Evolutionary conservation across 2,888 invertebrate genomes (phyloP).

Genomic region (Lasius platythorax): DNA sequence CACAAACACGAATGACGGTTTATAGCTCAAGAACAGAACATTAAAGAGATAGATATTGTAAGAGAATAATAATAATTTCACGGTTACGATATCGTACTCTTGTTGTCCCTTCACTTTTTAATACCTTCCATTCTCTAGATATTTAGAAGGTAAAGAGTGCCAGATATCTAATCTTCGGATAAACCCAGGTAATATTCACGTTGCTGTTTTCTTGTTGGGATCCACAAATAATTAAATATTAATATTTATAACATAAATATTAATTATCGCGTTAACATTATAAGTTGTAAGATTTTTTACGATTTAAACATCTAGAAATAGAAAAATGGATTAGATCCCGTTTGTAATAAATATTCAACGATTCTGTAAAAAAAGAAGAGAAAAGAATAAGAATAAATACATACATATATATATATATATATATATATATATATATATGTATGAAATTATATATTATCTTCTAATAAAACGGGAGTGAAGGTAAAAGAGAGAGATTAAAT

Average conservation of each 20-base stretch:
- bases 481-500: not conserved
- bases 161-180: not conserved
- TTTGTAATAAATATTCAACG: not conserved
- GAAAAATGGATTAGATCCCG: not conserved
- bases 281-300: not conserved
- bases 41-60: conserved; percentile 77
- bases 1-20: conserved; percentile 74
- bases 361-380: not conserved
- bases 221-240: not conserved
- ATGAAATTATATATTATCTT: not conserved
- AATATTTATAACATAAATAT: not conserved
- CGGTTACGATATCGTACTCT: conserved; percentile 73
- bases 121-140: not conserved
- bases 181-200: not conserved
- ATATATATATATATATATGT: not conserved
- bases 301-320: not conserved
- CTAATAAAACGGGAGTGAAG: not conserved
- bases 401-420: too few species aligned
- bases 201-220: not conserved
- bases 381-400: not conserved
- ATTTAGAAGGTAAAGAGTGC: not conserved
- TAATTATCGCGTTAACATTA: not conserved
- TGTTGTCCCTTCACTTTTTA: conserved; percentile 22
- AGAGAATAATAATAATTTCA: conserved; percentile 77
- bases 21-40: conserved; percentile 72